Evolutionary conservation across 2,797 vertebrate species (phyloP).

Genomic region (Oophaga sylvatica): DNA sequence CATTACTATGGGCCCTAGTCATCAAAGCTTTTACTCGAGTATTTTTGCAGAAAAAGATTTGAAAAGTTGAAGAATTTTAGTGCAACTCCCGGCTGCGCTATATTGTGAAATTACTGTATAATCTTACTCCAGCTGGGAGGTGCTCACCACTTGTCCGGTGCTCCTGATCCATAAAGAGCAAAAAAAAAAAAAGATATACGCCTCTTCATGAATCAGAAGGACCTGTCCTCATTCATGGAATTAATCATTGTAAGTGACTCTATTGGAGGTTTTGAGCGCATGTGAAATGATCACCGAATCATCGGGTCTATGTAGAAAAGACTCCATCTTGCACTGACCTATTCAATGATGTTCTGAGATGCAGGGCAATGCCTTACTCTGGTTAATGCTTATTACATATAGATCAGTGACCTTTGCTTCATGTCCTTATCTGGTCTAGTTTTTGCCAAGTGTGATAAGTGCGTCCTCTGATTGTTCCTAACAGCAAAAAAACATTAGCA

Average conservation of each 20-base stretch:
- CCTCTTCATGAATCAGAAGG: no score
- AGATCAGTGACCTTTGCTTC: conserved; percentile 12
- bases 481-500: conserved; percentile 22
- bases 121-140: no score
- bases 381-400: background rate
- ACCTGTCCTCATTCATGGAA: no score
- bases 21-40: no score
- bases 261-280: background rate
- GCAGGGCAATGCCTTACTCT: background rate
- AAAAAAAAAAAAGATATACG: no score
- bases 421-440: background rate
- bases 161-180: no score
- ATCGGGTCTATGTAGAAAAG: background rate
- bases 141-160: no score
- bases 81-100: no score
- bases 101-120: no score
- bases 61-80: no score
- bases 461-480: conserved; percentile 23
- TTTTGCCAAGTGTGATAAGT: conserved; percentile 26
- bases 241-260: background rate
- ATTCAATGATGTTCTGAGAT: background rate
- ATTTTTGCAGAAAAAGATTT: no score
- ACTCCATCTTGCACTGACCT: background rate
- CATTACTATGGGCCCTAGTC: no score
- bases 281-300: background rate